Base-by-base conservation (phyloP, 2,797 vertebrate genomes). In the Myotis findleyi region DNA sequence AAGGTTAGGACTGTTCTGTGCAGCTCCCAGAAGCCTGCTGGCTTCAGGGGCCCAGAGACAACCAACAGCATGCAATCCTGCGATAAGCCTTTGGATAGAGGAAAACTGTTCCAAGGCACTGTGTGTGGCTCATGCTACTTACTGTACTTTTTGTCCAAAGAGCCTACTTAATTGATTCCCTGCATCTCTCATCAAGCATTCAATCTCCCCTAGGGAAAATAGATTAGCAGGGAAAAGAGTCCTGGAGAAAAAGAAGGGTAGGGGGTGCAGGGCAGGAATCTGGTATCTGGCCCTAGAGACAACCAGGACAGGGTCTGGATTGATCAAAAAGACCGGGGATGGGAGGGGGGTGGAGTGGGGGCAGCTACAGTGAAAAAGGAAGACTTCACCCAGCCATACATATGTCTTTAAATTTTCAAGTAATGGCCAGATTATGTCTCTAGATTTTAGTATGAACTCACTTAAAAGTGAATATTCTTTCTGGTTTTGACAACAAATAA, bases 401-500 rank as follows among this genome's bases (percentile, higher is more conserved):
- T 27, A 6, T 33, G 21, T 47, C 23, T 76, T 80, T 91, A 87
- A 75, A 75, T 80, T 62, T 82, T 90, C 85, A 69, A 76, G 13
- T 47, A 62, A 83, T 44, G 33, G 36, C 23, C n/a, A 79, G 71
- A 81, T 95, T 51, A 51, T 25, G 36, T 84, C 75, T 71, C 33
- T 76, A 69, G 20, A 64, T 68, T 95, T 95, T 68, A 84, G 17
- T 95, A 81, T 2, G 16, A 68, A 93, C 36, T 75, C 62, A 87
- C 38, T 84, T 76, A 38, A 38, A 38, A 38, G 38, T 38, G 10
- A 62, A 66, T 23, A 44, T 33, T 59, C 33, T 84, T 68, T 89
- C 51, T 93, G 27, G 6, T 36, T 89, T 87, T 73, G 62, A 87
- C 71, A 69, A 91, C 55, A 87, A 53, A 81, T 44, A 75, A 90